phyloP scores from a whole-genome alignment of 2,113 vertebrate genomes.

The Entelurus aequoreus region DNA sequence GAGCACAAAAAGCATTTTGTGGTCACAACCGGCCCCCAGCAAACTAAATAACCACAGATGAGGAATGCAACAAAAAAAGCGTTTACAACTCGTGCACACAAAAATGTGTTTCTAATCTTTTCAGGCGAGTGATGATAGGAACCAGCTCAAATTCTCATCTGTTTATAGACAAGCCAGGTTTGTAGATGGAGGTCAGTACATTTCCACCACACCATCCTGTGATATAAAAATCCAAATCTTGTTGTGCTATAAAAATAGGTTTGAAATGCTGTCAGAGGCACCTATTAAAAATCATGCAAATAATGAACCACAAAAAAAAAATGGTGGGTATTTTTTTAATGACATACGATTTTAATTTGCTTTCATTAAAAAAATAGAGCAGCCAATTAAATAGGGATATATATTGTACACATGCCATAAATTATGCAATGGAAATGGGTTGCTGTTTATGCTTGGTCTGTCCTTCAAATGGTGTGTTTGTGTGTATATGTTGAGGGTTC shows the following conservation, averaged over 20 bases:
- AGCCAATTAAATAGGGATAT: not conserved
- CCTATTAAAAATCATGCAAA: too few species aligned
- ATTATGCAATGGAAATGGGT: conserved; percentile 14
- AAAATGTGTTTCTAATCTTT: conserved; percentile 75
- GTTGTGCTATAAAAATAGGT: conserved; percentile 21
- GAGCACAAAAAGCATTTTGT: conserved; percentile 70
- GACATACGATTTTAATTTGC: too few species aligned
- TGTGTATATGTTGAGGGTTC: conserved; percentile 19
- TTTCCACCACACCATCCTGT: conserved; percentile 35
- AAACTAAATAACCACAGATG: conserved; percentile 75
- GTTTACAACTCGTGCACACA: conserved; percentile 68
- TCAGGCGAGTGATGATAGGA: conserved; percentile 67
- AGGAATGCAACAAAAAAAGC: conserved; percentile 73
- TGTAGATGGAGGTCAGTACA: conserved; percentile 55
- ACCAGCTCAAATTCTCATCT: conserved; percentile 63
- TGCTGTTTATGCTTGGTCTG: conserved; percentile 19
- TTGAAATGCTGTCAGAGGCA: not conserved
- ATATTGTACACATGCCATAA: not conserved
- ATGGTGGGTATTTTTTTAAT: not conserved
- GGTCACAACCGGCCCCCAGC: conserved; percentile 74
- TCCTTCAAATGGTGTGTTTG: not conserved
- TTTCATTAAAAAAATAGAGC: not conserved
- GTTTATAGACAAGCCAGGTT: conserved; percentile 52
- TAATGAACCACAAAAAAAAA: not conserved
- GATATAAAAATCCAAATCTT: not conserved